A percentile compares a stretch with the other conserved stretches of the same genome.
Conservation (phyloP, 2,888 invertebrate species). For the Sinodicranocentrus sp. region DNA sequence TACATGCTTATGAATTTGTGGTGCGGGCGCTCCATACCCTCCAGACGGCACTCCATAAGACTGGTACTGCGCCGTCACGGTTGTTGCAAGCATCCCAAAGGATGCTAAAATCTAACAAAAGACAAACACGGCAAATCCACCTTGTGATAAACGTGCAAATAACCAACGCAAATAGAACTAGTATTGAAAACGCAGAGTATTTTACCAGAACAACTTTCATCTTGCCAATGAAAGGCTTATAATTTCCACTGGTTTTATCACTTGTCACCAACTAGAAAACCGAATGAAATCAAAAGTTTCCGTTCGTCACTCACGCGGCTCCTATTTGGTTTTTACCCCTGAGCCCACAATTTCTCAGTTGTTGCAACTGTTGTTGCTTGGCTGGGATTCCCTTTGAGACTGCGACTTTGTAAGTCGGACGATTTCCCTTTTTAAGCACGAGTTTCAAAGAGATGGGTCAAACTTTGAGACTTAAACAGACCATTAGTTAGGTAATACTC, state of each 20-base stretch:
- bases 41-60: conserved; percentile 44
- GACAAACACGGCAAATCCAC: background rate
- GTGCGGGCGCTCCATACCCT: conserved; percentile 49
- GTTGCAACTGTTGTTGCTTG: conserved; percentile 22
- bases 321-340: background rate
- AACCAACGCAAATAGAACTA: background rate
- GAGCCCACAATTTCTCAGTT: background rate
- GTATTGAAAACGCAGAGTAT: background rate
- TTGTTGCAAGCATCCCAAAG: conserved; percentile 37
- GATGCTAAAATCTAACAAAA: conserved; percentile 40
- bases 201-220: conserved; percentile 58
- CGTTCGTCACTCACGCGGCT: background rate
- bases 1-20: conserved; percentile 61
- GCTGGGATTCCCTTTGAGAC: conserved; percentile 33
- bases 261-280: conserved; percentile 44
- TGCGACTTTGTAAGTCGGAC: conserved; percentile 35
- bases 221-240: background rate
- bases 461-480: conserved; percentile 52
- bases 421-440: conserved; percentile 57
- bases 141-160: background rate
- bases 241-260: conserved; percentile 28
- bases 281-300: conserved; percentile 30
- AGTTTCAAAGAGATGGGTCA: conserved; percentile 60
- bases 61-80: conserved; percentile 33
- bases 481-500: conserved; percentile 58